phyloP scores from a whole-genome alignment of 2,113 vertebrate species.

The Lamprotornis superbus region DNA sequence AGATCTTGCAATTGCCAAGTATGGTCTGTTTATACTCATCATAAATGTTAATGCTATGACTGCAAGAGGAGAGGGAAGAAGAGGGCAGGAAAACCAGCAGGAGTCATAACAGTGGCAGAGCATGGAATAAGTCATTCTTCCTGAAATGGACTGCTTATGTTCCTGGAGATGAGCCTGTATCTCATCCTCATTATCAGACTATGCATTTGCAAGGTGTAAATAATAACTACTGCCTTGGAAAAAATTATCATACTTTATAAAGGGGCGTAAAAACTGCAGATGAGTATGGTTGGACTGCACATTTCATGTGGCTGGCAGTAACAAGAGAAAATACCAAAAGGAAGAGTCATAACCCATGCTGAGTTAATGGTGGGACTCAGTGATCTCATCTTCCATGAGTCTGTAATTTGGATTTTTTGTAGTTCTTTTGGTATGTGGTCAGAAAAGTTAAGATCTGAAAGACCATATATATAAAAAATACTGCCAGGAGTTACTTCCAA shows the following conservation, averaged over 20 bases:
- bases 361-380: not conserved
- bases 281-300: not conserved
- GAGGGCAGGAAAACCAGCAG: not conserved
- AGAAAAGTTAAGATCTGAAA: not conserved
- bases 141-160: not conserved
- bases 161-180: not conserved
- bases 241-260: not conserved
- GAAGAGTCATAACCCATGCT: not conserved
- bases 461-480: not conserved
- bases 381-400: not conserved
- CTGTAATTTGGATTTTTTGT: not conserved
- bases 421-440: not conserved
- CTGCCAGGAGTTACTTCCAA: not conserved
- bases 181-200: not conserved
- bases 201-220: not conserved
- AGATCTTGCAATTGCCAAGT: not conserved
- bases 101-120: not conserved
- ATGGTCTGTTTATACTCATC: not conserved
- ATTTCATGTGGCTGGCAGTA: not conserved
- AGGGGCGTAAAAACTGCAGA: not conserved
- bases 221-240: not conserved
- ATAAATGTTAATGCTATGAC: slow-evolving; percentile 19
- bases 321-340: not conserved
- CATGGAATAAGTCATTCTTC: not conserved
- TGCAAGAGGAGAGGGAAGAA: not conserved